Evolutionary conservation across 1,140 invertebrate genomes (phyloP), one percentile per base, ranked within the genome.

Genomic region (Drosophila arizonae): DNA sequence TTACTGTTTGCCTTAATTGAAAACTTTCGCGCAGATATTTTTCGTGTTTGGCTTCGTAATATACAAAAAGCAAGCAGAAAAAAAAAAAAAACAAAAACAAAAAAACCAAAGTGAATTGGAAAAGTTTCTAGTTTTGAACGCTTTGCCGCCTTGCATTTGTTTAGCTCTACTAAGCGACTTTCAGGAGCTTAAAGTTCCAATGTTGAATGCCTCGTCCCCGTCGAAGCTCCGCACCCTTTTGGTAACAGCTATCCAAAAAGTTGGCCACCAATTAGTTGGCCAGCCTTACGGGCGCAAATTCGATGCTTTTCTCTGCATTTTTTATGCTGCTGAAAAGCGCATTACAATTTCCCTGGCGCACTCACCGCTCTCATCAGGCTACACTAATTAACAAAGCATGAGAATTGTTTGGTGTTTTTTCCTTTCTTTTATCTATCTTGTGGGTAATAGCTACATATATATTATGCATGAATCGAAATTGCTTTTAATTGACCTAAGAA

Each of bases 81-180:
- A 26, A 46, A 50, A 6, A 58, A 41, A 41, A 15, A 62, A 45
- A 69, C 58, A 52, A 51, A 48, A 69, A 70, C 17, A 17, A 41
- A 54, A 54, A 65, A 79, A 76, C 79, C 72, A 85, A 86, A 82
- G 68, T 87, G 81, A 86, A 86, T 86, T 86, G 82, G 63, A 77
- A 86, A 87, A 86, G 66, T 82, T 88, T 82, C 57, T 74, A 88
- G 82, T 87, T 87, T 82, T 79, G 71, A 87, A 87, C 82, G 82
- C 84, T 82, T 77, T 79, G 76, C 57, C 82, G 82, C 84, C 79
- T 79, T 73, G 71, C 82, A 88, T 88, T 87, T 82, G 84, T 79
- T 82, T 82, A 88, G 79, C 45, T 21, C 45, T 46, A 41, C 36
- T 71, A 73, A 74, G 71, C 71, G 75, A 72, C 64, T 55, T 72